phyloP scores from a whole-genome alignment of 2,888 invertebrate genomes.

The Allophyes oxyacanthae region DNA sequence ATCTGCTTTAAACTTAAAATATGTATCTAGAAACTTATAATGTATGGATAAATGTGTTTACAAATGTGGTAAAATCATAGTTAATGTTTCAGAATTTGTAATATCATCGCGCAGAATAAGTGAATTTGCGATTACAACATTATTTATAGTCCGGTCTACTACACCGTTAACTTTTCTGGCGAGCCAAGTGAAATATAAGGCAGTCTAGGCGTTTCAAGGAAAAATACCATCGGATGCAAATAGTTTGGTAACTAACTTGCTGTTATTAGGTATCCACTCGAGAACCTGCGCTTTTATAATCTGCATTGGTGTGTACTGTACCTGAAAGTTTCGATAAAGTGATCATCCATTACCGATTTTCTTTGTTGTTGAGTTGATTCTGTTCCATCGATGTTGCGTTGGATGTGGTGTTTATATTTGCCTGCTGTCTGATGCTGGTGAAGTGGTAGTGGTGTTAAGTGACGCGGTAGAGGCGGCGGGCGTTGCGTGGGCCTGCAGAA shows the following conservation, averaged over 20 bases:
- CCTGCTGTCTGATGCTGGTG: constrained; percentile 1
- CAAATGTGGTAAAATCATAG: not conserved
- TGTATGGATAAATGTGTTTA: not conserved
- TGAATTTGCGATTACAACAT: constrained; percentile 47
- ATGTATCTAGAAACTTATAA: constrained; percentile 1
- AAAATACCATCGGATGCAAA: constrained; percentile 80
- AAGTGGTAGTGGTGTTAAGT: constrained; percentile 53
- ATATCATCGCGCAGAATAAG: constrained; percentile 10
- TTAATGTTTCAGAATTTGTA: constrained; percentile 6
- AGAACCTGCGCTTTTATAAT: constrained; percentile 71
- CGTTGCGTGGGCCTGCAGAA: constrained; percentile 84
- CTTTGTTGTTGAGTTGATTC: not conserved
- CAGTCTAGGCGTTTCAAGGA: constrained; percentile 73
- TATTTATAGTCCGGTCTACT: constrained; percentile 52
- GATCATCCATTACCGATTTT: constrained; percentile 49
- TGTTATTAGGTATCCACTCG: constrained; percentile 73
- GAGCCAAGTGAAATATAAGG: constrained; percentile 66
- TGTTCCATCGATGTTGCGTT: constrained; percentile 28
- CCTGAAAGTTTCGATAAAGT: constrained; percentile 7
- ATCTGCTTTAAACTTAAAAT: not conserved
- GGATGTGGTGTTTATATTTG: constrained; percentile 21
- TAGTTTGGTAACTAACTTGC: constrained; percentile 78
- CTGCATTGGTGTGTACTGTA: constrained; percentile 40
- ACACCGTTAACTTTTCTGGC: constrained; percentile 67
- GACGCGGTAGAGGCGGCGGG: constrained; percentile 65